Percentiles rank a stretch among this genome's conserved stretches.
Evolutionary conservation across 1,140 invertebrate genomes (phyloP).

Genomic region (Zaprionus lachaisei): DNA sequence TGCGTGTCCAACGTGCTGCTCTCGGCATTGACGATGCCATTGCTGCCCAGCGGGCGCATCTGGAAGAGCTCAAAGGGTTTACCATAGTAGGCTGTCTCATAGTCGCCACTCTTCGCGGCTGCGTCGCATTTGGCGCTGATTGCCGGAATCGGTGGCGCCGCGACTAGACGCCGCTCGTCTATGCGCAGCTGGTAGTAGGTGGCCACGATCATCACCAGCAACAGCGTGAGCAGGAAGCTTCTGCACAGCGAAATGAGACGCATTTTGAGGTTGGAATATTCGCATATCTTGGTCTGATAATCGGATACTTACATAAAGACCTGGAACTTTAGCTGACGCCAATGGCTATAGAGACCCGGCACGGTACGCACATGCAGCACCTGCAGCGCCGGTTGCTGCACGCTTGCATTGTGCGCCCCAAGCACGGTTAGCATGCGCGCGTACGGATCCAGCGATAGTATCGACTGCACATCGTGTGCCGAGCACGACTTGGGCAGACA

Average conservation of each 20-base stretch:
- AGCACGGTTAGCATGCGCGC: slow-evolving; percentile 84
- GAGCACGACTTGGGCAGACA: slow-evolving; percentile 90
- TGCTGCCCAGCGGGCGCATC: slow-evolving; percentile 72
- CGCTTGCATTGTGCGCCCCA: slow-evolving; percentile 58
- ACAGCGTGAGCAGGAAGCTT: slow-evolving; percentile 71
- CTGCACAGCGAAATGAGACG: slow-evolving; percentile 26
- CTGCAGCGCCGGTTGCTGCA: slow-evolving; percentile 62
- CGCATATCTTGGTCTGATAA: background rate
- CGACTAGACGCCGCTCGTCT: slow-evolving; percentile 56
- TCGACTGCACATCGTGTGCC: slow-evolving; percentile 86
- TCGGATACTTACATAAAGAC: slow-evolving; percentile 88
- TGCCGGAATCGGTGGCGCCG: slow-evolving; percentile 61
- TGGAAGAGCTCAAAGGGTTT: slow-evolving; percentile 81
- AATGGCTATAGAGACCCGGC: slow-evolving; percentile 89
- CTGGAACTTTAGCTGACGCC: slow-evolving; percentile 89
- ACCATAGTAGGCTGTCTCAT: slow-evolving; percentile 57
- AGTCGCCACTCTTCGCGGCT: slow-evolving; percentile 30
- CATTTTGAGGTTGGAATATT: background rate
- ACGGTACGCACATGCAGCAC: slow-evolving; percentile 89
- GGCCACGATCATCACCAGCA: slow-evolving; percentile 72
- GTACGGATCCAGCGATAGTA: slow-evolving; percentile 86
- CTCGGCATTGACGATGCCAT: slow-evolving; percentile 36
- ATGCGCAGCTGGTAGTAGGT: slow-evolving; percentile 74
- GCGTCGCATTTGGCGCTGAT: slow-evolving; percentile 76
- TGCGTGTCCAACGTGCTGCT: slow-evolving; percentile 44